Percentiles rank a stretch among this genome's conserved stretches.
phyloP scores from a whole-genome alignment of 2,797 vertebrate genomes.

The Leptatherina wallacei region DNA sequence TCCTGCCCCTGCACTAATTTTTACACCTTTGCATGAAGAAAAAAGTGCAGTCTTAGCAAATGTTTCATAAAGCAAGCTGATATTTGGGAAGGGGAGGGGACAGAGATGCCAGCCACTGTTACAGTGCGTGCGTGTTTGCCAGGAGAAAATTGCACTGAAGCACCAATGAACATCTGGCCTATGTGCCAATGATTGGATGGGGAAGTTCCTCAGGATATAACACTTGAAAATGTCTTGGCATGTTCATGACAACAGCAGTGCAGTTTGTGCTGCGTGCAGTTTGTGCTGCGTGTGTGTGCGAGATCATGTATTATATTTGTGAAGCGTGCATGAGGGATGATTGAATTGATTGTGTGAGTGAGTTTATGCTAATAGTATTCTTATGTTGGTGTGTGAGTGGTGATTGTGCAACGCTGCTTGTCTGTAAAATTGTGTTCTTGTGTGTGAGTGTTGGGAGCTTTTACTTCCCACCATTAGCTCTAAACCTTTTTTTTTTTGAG shows the following conservation, averaged over 20 bases:
- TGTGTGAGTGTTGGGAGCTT: slow-evolving; percentile 82
- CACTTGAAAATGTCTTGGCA: slow-evolving; percentile 87
- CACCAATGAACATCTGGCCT: slow-evolving; percentile 91
- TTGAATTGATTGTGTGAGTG: slow-evolving; percentile 44
- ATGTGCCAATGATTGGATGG: slow-evolving; percentile 87
- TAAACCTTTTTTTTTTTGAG: slow-evolving; percentile 88
- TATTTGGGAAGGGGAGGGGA: slow-evolving; percentile 60
- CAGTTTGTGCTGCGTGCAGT: slow-evolving; percentile 52
- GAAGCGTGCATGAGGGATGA: slow-evolving; percentile 43
- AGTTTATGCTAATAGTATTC: slow-evolving; percentile 65
- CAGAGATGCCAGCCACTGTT: slow-evolving; percentile 51
- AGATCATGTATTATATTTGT: slow-evolving; percentile 39
- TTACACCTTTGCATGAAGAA: slow-evolving; percentile 37
- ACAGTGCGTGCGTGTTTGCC: slow-evolving; percentile 76
- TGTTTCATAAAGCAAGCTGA: slow-evolving; percentile 64
- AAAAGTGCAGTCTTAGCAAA: slow-evolving; percentile 66
- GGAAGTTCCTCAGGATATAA: slow-evolving; percentile 79
- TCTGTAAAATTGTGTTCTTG: slow-evolving; percentile 44
- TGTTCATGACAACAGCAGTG: slow-evolving; percentile 90
- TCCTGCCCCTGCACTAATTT: neutral
- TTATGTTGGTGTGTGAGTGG: slow-evolving; percentile 46
- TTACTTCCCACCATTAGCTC: slow-evolving; percentile 78
- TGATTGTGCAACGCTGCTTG: slow-evolving; percentile 41
- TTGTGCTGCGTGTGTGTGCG: slow-evolving; percentile 43
- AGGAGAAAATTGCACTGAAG: slow-evolving; percentile 67